Evolutionary conservation across 1,140 invertebrate genomes (phyloP), one percentile per base, ranked within the genome.

Genomic region (Probaryconus sp.): DNA sequence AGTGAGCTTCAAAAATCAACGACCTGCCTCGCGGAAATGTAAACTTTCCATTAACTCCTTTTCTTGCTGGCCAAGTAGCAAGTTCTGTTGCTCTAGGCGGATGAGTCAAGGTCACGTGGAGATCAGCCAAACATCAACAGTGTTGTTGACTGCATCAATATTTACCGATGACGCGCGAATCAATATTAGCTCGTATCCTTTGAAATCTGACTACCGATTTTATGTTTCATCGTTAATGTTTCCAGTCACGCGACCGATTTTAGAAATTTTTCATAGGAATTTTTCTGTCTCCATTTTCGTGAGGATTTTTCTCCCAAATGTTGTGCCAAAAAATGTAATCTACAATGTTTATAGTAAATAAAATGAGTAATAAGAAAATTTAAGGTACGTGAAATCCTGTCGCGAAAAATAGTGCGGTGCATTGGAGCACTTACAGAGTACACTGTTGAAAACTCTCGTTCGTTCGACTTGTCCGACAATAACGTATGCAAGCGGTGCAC

Each of bases 101-200:
- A 6, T 40, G 31, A 48, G 37, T 55, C 61, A 65, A 45, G 55
- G 65, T 69, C 65, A 69, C 55, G 47, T 51, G 47, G 45, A 51
- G 51, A 64, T 55, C 50, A 48, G 53, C 20, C 38, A 50, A 47
- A 64, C 56, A 55, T 13, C 33, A 20, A 21, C 16, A 31, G 24
- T 73, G 60, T 76, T 73, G 60, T 76, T 64, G 56, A 55, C 69
- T 50, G 47, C 45, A 53, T 47, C 60, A 77, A 77, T 68, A 77
- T 77, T 68, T 72, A 43, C 55, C 40, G 37, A 60, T 47, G 50
- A 71, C 42, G 42, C 28, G 33, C 48, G 24, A 38, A 76, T 71
- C 74, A 71, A 76, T 71, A 76, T 76, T 76, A 50, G 31, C 51
- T 51, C 43, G 58, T 38, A 60, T 43, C 64, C 51, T 43, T 47